Percentiles rank a stretch among this genome's conserved stretches.
These are phyloP conservation scores for Coracopsis vasa DNA, from an alignment of 2,113 vertebrate genomes.

Conservation along the genomic window DNA sequence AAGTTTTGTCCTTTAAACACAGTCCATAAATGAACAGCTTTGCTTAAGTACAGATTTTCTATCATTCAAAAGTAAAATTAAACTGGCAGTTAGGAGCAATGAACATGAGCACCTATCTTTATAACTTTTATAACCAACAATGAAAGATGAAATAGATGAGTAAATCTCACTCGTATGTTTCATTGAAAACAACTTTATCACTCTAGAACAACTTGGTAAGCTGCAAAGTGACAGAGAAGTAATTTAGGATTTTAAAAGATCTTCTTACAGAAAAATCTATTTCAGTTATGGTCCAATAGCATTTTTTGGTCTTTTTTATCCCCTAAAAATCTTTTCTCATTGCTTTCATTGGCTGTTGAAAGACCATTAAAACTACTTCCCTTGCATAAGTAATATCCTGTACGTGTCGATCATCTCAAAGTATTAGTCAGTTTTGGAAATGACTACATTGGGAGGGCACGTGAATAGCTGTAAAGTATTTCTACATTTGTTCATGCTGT, in stretches of 20 bases:
- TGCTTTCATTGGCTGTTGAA: neutral
- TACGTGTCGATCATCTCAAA: neutral
- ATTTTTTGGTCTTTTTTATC: neutral
- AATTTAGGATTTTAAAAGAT: neutral
- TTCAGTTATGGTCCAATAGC: neutral
- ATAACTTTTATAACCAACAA: neutral
- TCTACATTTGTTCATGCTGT: neutral
- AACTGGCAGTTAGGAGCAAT: neutral
- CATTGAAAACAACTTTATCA: neutral
- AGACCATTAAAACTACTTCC: neutral
- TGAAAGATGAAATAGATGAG: neutral
- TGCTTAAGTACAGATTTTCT: neutral
- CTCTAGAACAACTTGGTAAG: neutral
- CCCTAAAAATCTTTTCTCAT: neutral
- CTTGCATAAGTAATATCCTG: neutral
- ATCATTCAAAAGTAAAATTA: neutral
- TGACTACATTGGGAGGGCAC: neutral
- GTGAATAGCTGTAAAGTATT: neutral
- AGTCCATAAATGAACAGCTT: neutral
- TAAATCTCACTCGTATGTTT: neutral
- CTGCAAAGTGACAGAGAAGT: neutral
- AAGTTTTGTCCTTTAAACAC: neutral
- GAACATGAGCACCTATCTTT: neutral
- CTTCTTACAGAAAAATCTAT: slow-evolving; percentile 13
- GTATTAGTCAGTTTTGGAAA: neutral